phyloP scores from a whole-genome alignment of 2,797 vertebrate species.

The Mionectes olivaceus region DNA sequence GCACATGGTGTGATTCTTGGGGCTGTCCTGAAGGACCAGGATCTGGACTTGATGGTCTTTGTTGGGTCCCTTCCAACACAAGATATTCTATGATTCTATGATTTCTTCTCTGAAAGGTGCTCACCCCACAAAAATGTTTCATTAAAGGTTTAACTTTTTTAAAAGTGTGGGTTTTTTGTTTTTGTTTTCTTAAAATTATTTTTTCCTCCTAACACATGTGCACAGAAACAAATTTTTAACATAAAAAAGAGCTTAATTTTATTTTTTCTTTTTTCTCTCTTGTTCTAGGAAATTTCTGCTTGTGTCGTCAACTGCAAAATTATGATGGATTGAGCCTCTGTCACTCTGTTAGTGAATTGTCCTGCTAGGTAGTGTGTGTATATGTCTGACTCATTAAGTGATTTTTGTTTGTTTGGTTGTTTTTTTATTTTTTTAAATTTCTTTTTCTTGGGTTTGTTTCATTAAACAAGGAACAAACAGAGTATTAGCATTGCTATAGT shows the following conservation, averaged over 20 bases:
- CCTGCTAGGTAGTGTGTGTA: not conserved
- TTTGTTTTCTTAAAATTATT: not conserved
- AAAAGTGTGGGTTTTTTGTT: not conserved
- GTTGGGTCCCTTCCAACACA: not conserved
- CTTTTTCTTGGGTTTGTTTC: not conserved
- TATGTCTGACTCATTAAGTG: not conserved
- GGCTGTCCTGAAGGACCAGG: not conserved
- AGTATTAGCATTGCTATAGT: not conserved
- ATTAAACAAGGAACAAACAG: not conserved
- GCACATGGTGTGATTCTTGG: not conserved
- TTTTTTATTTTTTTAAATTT: not conserved
- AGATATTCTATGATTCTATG: not conserved
- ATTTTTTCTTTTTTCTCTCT: not conserved
- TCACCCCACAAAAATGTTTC: not conserved
- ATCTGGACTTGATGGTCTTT: rapidly evolving
- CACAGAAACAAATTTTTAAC: not conserved
- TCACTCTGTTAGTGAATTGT: not conserved
- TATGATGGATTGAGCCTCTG: not conserved
- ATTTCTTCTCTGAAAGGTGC: not conserved
- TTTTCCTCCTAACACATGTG: not conserved
- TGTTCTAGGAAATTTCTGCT: not conserved
- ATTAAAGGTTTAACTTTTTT: not conserved
- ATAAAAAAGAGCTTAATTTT: rapidly evolving
- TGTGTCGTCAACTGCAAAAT: not conserved
- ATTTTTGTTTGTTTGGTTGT: not conserved